Evolutionary conservation across 2,888 invertebrate species (phyloP), one percentile per base, ranked within the genome.

Genomic region (Phlogophora meticulosa): DNA sequence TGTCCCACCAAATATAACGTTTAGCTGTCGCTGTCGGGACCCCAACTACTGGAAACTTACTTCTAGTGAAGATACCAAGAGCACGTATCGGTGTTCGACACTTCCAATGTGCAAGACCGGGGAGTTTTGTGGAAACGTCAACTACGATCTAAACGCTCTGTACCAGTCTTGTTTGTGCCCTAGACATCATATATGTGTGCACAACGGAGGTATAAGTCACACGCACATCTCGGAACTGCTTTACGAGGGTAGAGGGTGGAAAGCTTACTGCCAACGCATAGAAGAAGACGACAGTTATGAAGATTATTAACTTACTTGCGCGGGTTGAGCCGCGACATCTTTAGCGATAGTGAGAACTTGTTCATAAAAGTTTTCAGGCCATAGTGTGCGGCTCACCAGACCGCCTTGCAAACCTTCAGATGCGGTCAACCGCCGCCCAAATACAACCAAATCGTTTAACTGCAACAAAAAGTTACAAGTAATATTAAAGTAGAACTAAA

Each of bases 361-460:
- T 62, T 97, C 97, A 82, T 97, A 96, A 86, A 98, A 98, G 82
- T 97, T 96, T 71, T 97, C 97, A 0, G 98, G 97, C 97, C 97
- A 97, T 75, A 98, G 95, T 56, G 97, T 96, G 87, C 98, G 97
- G 56, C 98, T 97, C 22, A 99, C 97, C 57, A 99, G 96, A 1
- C 99, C 98, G 61, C 97, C 96, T 70, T 96, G 96, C 61, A 97
- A 93, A 1, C 98, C 98, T 90, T 98, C 98, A 15, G 96, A 96
- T 0, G 98, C 98, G n/a, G 97, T 97, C 78, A 99, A 89, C 82
- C 97, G 97, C 59, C 98, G 97, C 93, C 98, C 98, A 83, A 85
- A 96, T 90, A 93, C 86, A 5, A 94, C 80, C 78, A 95, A 76
- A 34, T 95, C 93, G 38, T 90, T 91, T 49, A 94, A 81, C 95